Evolutionary conservation across 2,888 invertebrate species (phyloP).

Genomic region (Acrobasis suavella): DNA sequence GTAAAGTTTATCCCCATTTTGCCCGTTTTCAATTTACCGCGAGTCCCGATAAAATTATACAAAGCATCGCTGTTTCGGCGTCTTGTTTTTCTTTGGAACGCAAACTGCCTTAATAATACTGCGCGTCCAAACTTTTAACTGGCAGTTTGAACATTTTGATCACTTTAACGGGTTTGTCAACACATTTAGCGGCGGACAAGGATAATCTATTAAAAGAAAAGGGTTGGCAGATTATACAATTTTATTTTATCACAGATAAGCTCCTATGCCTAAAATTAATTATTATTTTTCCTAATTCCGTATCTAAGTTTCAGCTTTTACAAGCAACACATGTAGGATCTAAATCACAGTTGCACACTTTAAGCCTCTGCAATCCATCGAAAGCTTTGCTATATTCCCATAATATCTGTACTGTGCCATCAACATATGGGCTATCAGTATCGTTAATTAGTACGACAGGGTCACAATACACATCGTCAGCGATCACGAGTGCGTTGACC

Average conservation of each 20-base stretch:
- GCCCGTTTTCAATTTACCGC: conserved; percentile 22
- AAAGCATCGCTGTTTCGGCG: conserved; percentile 23
- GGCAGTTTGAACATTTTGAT: conserved; percentile 36
- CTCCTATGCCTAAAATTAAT: neutral
- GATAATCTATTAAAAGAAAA: conserved; percentile 30
- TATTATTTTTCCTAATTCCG: neutral
- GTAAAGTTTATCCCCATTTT: conserved; percentile 14
- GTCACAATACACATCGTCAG: conserved; percentile 59
- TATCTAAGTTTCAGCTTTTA: conserved; percentile 10
- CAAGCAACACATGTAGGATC: conserved; percentile 53
- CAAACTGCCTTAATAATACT: conserved; percentile 39
- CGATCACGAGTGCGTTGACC: conserved; percentile 50
- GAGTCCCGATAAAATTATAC: conserved; percentile 23
- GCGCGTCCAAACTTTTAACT: conserved; percentile 35
- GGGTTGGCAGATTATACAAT: neutral
- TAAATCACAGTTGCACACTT: conserved; percentile 62
- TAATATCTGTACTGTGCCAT: conserved; percentile 55
- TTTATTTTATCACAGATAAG: conserved; percentile 1
- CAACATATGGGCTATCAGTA: conserved; percentile 44
- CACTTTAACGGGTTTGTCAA: conserved; percentile 31
- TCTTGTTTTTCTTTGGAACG: conserved; percentile 32
- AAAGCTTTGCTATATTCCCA: conserved; percentile 64
- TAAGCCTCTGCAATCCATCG: conserved; percentile 55
- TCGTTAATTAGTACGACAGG: conserved; percentile 53
- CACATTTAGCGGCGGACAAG: conserved; percentile 13